Evolutionary conservation across 2,888 invertebrate species (phyloP).

Genomic region (Eumerus sabulonum): DNA sequence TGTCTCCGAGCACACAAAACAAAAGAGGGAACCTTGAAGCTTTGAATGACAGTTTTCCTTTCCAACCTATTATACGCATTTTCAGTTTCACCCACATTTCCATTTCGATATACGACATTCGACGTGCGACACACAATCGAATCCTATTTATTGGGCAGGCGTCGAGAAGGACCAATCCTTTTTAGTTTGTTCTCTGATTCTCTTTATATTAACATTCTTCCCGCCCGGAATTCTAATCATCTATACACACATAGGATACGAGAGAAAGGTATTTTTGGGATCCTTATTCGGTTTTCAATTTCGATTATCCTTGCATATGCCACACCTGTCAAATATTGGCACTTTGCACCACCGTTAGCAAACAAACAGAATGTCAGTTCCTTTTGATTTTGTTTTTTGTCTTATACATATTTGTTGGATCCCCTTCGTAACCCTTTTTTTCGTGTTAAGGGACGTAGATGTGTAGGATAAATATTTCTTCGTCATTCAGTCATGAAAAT

Average conservation of each 20-base stretch:
- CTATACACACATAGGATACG: not conserved
- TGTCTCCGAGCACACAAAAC: slow-evolving; percentile 34
- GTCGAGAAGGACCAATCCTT: slow-evolving; percentile 14
- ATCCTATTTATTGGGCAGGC: slow-evolving; percentile 24
- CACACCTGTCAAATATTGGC: slow-evolving; percentile 68
- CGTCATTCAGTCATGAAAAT: slow-evolving; percentile 53
- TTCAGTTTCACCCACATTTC: slow-evolving; percentile 47
- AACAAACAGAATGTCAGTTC: slow-evolving; percentile 44
- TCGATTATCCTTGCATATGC: slow-evolving; percentile 65
- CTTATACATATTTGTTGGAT: slow-evolving; percentile 7
- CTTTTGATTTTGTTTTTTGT: slow-evolving; percentile 25
- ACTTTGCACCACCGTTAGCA: slow-evolving; percentile 47
- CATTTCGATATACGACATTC: slow-evolving; percentile 46
- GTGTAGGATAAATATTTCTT: slow-evolving; percentile 50
- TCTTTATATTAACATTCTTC: slow-evolving; percentile 1
- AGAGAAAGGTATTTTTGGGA: slow-evolving; percentile 23
- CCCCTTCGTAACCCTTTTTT: slow-evolving; percentile 15
- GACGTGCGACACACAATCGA: slow-evolving; percentile 11
- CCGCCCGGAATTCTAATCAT: slow-evolving; percentile 10
- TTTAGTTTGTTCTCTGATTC: not conserved
- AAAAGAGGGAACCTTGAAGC: slow-evolving; percentile 2
- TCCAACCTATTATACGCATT: slow-evolving; percentile 36
- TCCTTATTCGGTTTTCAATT: slow-evolving; percentile 61
- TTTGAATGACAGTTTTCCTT: slow-evolving; percentile 32
- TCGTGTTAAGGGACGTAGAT: slow-evolving; percentile 3